These are phyloP conservation scores for Eidolon helvum DNA, from an alignment of 2,113 vertebrate species.

Conservation along the genomic window DNA sequence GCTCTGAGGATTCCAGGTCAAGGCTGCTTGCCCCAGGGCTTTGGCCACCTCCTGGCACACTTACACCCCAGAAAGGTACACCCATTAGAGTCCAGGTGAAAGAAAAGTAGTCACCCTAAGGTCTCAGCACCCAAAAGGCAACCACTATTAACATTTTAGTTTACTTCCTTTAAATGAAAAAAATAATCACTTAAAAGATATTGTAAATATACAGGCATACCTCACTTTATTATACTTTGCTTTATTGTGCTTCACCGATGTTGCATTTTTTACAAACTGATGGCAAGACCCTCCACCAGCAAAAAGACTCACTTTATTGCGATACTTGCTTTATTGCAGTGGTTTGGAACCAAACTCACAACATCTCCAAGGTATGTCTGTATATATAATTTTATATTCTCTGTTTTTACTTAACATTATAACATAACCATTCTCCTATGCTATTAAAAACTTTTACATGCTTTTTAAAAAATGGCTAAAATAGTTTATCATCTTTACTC, in stretches of 20 bases:
- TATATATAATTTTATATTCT: slow-evolving; percentile 7
- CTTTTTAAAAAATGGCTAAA: neutral
- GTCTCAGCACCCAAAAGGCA: neutral
- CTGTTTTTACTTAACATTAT: slow-evolving; percentile 6
- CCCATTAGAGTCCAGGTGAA: neutral
- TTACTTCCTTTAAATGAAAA: slow-evolving; percentile 28
- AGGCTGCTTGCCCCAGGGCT: neutral
- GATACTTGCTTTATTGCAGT: neutral
- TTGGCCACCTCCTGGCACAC: neutral
- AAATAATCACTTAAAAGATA: neutral
- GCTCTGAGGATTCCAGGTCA: neutral
- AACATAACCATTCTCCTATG: neutral
- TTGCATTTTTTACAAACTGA: neutral
- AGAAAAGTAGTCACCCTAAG: neutral
- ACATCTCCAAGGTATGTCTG: neutral
- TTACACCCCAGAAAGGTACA: neutral
- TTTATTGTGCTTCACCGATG: neutral
- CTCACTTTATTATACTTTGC: neutral
- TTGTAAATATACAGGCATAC: neutral
- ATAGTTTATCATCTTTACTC: slow-evolving; percentile 30
- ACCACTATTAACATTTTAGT: neutral
- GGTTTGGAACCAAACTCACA: neutral
- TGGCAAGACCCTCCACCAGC: neutral
- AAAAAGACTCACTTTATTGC: neutral
- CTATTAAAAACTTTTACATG: neutral